phyloP scores from a whole-genome alignment of 2,888 invertebrate genomes.

The Lissocephala sabroskyi region DNA sequence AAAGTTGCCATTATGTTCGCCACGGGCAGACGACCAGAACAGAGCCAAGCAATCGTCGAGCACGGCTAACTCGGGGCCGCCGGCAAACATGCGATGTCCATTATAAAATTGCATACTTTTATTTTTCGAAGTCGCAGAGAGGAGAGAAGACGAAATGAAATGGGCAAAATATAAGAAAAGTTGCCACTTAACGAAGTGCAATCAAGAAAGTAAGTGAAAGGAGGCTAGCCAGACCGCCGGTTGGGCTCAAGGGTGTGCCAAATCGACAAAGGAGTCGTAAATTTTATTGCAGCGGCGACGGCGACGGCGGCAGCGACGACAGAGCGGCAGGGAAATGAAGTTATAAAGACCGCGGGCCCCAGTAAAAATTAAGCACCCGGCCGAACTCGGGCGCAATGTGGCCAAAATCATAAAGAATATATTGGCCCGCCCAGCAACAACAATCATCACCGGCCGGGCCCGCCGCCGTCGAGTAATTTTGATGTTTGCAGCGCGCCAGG shows the following conservation, averaged over 20 bases:
- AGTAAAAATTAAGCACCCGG: constrained; percentile 13
- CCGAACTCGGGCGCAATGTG: background rate
- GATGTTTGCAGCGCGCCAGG: constrained; percentile 32
- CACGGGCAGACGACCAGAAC: constrained; percentile 18
- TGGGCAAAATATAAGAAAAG: constrained; percentile 19
- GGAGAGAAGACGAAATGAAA: constrained; percentile 9
- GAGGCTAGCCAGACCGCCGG: constrained; percentile 14
- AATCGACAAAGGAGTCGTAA: constrained; percentile 53
- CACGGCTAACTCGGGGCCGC: constrained; percentile 8
- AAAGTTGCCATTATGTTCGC: constrained; percentile 38
- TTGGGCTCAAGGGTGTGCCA: constrained; percentile 42
- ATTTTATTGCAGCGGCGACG: constrained; percentile 42
- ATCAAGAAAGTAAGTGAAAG: constrained; percentile 53
- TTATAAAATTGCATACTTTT: constrained; percentile 39
- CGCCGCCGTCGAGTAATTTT: too few relatives aligned
- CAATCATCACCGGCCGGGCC: background rate
- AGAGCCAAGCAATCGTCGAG: constrained; percentile 21
- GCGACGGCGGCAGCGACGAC: background rate
- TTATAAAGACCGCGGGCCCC: constrained; percentile 37
- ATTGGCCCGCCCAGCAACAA: constrained; percentile 5
- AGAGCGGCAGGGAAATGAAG: constrained; percentile 33
- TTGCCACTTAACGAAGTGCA: constrained; percentile 56
- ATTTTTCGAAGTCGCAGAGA: too few relatives aligned
- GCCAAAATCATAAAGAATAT: constrained; percentile 38
- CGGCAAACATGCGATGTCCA: constrained; percentile 54